Base-by-base conservation (phyloP, 2,888 invertebrate genomes). In the Synergus itoensis region DNA sequence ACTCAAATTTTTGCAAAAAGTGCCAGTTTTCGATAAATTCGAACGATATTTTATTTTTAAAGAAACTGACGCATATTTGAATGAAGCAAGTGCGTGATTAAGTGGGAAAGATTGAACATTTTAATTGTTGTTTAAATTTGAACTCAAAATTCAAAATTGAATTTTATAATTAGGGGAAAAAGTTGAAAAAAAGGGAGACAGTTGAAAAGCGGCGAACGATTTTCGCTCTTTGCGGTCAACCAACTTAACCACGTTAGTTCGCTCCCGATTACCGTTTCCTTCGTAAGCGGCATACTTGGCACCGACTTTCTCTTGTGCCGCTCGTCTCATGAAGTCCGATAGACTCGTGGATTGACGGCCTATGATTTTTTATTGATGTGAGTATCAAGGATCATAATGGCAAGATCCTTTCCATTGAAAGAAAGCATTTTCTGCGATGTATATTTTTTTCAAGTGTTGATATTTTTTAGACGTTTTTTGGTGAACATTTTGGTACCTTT, bases 281-380 rank as follows among this genome's bases (percentile, higher is more conserved):
- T 75, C 67, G 60, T 53, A 73, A 62, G 36, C 65, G 65, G 53
- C 77, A 77, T 65, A 77, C 77, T 77, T 77, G 65, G 77, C 21
- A 40, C 53, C 65, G 77, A 77, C 77, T 77, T 77, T 77, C 77
- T 77, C 77, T 76, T 63, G 62, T 76, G 76, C 73, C 67, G 40
- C 45, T 69, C 69, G 69, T 62, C 41, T 41, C 43, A 12, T 60
- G 36, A 57, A 60, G 76, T 76, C 76, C 60, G 48, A 73, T 73
- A 53, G 36, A 73, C 73, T 73, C 53, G 48, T 16, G 48, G 73
- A 73, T 73, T 53, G 48, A 53, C 48, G 73, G 16, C 73, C 48
- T 73, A 36, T 12, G 28, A 73, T 53, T 73, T 36, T 16, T 28
- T 28, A 48, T 48, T 45, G n/a, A 53, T 28, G 73, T 73, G 53